Evolutionary conservation across 2,113 vertebrate species (phyloP).

Genomic region (Ictalurus punctatus): DNA sequence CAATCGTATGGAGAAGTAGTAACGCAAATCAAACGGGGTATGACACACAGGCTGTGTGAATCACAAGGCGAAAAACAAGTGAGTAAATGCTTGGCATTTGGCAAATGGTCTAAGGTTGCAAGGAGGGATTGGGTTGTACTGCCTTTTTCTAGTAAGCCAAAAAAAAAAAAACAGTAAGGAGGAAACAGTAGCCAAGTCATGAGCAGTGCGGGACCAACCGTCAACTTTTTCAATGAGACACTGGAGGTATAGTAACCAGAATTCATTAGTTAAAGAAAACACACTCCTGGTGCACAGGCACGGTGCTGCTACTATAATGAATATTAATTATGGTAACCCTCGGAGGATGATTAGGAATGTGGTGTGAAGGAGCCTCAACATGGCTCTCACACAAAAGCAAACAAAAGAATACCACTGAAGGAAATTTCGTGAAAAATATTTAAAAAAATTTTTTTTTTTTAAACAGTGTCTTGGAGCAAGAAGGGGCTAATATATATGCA

Average conservation of each 20-base stretch:
- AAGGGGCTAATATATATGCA: conserved; percentile 42
- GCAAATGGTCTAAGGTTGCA: conserved; percentile 19
- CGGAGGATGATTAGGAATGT: conserved; percentile 58
- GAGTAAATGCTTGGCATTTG: conserved; percentile 25
- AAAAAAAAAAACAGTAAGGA: conserved; percentile 17
- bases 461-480: conserved; percentile 58
- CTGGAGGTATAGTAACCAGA: conserved; percentile 55
- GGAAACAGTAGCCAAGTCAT: conserved; percentile 54
- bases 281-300: conserved; percentile 60
- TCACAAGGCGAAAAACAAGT: conserved; percentile 22
- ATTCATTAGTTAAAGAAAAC: conserved; percentile 62
- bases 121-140: conserved; percentile 37
- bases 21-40: neutral
- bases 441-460: too few species aligned
- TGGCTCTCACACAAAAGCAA: conserved; percentile 52
- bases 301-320: conserved; percentile 52
- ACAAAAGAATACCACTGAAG: conserved; percentile 62
- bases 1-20: neutral
- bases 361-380: conserved; percentile 36
- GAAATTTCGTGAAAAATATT: conserved; percentile 40
- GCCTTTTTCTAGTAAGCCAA: conserved; percentile 36
- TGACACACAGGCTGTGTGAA: conserved; percentile 27
- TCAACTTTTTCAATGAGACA: conserved; percentile 41
- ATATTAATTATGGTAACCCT: conserved; percentile 56
- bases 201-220: conserved; percentile 58